phyloP scores from a whole-genome alignment of 1,140 invertebrate species.

The Plectrocnemia conspersa region DNA sequence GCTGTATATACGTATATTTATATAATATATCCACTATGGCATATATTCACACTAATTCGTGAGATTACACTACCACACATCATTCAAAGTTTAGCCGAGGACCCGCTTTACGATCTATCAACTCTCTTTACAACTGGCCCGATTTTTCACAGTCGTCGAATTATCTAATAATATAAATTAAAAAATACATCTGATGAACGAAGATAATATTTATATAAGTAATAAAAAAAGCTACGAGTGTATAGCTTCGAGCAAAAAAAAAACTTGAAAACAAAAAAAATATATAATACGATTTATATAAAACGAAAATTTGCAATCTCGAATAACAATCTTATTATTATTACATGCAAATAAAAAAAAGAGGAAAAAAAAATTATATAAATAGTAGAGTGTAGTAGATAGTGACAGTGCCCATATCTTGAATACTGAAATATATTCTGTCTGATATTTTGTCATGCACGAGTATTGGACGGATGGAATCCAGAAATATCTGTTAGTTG shows the following conservation, averaged over 20 bases:
- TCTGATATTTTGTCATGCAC: too few relatives aligned
- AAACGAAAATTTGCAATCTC: too few relatives aligned
- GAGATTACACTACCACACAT: constrained; percentile 28
- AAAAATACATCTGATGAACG: neutral
- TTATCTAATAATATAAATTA: constrained; percentile 15
- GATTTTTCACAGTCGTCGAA: constrained; percentile 33
- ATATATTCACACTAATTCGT: constrained; percentile 29
- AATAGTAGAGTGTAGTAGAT: too few relatives aligned
- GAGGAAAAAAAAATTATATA: too few relatives aligned
- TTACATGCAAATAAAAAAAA: constrained; percentile 19
- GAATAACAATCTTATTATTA: neutral
- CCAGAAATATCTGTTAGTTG: too few relatives aligned
- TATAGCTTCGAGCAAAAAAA: constrained; percentile 19
- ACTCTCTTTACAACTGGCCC: constrained; percentile 35
- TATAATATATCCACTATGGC: constrained; percentile 27
- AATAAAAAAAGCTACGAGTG: constrained; percentile 16
- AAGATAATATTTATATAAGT: neutral
- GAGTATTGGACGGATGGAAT: too few relatives aligned
- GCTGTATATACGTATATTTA: constrained; percentile 24
- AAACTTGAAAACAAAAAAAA: constrained; percentile 23
- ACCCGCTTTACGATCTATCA: constrained; percentile 30
- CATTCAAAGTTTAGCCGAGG: constrained; percentile 30
- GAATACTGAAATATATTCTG: too few relatives aligned
- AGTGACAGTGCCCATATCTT: too few relatives aligned
- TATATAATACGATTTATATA: constrained; percentile 6